Percentiles rank a stretch among this genome's conserved stretches.
phyloP scores from a whole-genome alignment of 2,888 invertebrate species.

The Pasiphila rectangulata region DNA sequence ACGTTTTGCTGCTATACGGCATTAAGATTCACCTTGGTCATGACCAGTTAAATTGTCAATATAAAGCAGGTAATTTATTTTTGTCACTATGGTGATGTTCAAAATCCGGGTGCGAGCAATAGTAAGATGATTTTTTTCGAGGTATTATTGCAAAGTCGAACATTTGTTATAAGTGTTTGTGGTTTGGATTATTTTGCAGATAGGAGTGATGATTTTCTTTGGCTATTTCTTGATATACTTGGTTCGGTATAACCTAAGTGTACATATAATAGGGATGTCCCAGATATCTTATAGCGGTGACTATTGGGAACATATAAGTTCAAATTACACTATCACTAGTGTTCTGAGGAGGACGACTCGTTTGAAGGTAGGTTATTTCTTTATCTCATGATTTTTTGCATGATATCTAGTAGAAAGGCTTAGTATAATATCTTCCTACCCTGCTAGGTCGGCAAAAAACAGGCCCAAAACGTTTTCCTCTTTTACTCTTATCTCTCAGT shows the following conservation, averaged over 20 bases:
- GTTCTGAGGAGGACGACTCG: no score
- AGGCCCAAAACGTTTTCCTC: no score
- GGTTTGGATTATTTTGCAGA: conserved; percentile 35
- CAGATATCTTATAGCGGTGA: conserved; percentile 44
- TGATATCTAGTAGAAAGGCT: no score
- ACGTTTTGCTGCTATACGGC: no score
- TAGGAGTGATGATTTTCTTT: conserved; percentile 80
- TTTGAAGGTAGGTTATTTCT: no score
- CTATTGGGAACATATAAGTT: background rate
- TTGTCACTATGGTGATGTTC: conserved; percentile 45
- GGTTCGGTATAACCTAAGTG: conserved; percentile 69
- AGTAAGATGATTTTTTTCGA: conserved; percentile 47
- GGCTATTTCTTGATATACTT: conserved; percentile 74
- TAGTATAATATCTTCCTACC: no score
- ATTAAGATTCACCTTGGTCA: conserved; percentile 38
- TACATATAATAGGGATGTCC: conserved; percentile 70
- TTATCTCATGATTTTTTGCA: no score
- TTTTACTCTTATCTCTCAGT: no score
- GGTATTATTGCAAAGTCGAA: conserved; percentile 5
- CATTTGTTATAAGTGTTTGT: background rate
- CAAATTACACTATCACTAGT: no score
- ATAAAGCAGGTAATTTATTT: conserved; percentile 26
- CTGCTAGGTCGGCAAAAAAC: no score
- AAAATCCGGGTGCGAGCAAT: conserved; percentile 65
- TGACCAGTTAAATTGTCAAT: conserved; percentile 26